phyloP scores from a whole-genome alignment of 2,888 invertebrate genomes.

The Tiphia femorata region DNA sequence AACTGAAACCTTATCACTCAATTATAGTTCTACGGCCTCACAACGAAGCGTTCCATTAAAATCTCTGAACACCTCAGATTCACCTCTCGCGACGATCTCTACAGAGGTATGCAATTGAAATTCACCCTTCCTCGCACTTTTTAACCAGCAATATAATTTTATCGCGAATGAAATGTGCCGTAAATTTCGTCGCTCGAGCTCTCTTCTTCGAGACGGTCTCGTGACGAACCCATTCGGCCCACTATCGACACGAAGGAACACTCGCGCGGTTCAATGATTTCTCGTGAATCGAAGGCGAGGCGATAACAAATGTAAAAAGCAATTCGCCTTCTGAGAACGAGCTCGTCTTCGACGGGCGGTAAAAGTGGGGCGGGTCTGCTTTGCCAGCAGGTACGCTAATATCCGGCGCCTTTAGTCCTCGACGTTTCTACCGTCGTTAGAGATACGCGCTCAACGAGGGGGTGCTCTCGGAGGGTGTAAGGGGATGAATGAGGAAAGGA shows the following conservation, averaged over 20 bases:
- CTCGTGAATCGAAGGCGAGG: constrained; percentile 11
- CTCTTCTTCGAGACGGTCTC: too few relatives aligned
- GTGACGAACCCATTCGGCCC: too few relatives aligned
- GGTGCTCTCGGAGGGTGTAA: background rate
- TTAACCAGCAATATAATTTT: background rate
- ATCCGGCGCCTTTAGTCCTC: constrained; percentile 39
- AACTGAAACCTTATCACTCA: too few relatives aligned
- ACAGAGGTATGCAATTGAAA: too few relatives aligned
- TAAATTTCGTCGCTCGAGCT: constrained; percentile 1
- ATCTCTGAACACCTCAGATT: too few relatives aligned
- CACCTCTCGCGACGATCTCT: too few relatives aligned
- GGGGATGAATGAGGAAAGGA: background rate
- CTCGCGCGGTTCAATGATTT: constrained; percentile 6
- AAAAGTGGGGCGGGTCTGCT: constrained; percentile 11
- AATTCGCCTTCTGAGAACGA: constrained; percentile 18
- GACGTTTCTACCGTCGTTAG: constrained; percentile 23
- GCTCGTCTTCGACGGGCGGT: background rate
- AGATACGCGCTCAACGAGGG: constrained; percentile 9
- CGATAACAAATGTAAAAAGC: constrained; percentile 14
- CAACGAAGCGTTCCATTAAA: too few relatives aligned
- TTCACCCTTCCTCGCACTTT: background rate
- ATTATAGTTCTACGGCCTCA: too few relatives aligned
- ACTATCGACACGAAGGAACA: too few relatives aligned
- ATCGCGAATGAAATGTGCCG: background rate
- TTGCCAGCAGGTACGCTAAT: constrained; percentile 37